phyloP scores from a whole-genome alignment of 1,140 invertebrate species.

The Drosophila insularis region DNA sequence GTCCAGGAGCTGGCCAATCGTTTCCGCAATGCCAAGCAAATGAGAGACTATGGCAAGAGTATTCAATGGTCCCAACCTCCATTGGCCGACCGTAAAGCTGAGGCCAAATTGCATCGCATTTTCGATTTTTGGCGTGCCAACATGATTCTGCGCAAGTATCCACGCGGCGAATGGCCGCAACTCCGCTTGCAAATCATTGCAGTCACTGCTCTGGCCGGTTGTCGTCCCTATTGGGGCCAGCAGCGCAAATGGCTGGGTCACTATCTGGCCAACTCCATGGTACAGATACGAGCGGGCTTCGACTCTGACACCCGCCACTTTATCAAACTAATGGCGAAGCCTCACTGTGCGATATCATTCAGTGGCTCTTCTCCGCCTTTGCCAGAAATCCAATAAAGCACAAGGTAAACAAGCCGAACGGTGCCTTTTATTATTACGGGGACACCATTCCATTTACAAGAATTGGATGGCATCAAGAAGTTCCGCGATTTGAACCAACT shows the following conservation, averaged over 20 bases:
- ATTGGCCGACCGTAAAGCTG: conserved; percentile 85
- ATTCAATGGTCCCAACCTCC: conserved; percentile 92
- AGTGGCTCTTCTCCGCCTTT: conserved; percentile 86
- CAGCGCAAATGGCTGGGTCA: conserved; percentile 95
- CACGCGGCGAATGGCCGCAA: conserved; percentile 92
- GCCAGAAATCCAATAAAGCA: conserved; percentile 87
- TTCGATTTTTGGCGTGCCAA: conserved; percentile 91
- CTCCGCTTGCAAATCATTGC: conserved; percentile 91
- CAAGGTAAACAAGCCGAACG: conserved; percentile 94
- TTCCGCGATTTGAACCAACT: conserved; percentile 95
- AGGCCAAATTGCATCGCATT: conserved; percentile 83
- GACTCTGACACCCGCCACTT: conserved; percentile 87
- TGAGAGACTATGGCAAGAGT: conserved; percentile 91
- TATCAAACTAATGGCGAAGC: conserved; percentile 86
- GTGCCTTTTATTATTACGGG: conserved; percentile 94
- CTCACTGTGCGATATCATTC: conserved; percentile 86
- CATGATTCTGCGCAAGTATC: no score
- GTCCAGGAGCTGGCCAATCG: no score
- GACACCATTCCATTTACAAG: conserved; percentile 94
- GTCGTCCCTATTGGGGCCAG: conserved; percentile 92
- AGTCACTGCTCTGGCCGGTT: conserved; percentile 88
- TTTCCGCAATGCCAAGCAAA: no score
- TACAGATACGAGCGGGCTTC: conserved; percentile 92
- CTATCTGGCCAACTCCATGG: conserved; percentile 89
- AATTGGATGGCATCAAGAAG: conserved; percentile 91